Evolutionary conservation across 2,888 invertebrate genomes (phyloP), one percentile per base, ranked within the genome.

Genomic region (Lasioglossum malachurum): DNA sequence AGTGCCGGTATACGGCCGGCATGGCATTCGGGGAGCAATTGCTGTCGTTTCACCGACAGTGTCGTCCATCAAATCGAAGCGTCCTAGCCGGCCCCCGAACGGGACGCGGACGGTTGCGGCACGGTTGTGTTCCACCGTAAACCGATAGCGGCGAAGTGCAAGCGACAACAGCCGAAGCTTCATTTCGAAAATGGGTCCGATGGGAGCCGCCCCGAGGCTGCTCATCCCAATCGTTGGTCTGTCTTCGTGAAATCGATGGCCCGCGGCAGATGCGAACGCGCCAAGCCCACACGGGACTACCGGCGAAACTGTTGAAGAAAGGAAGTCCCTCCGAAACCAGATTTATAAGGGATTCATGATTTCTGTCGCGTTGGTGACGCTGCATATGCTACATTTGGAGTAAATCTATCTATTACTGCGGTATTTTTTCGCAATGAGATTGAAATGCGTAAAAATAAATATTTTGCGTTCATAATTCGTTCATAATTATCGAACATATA

Each of bases 41-140:
- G 78, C 71, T 79, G 71, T 72, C 73, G 82, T 82, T 71, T 46
- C 71, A 80, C 81, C 80, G 84, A 83, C 84, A 83, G 19, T 27
- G 79, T 85, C 83, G 75, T 84, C 76, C 72, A 80, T 90, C 84
- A 87, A 87, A 78, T 84, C 77, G 60, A 75, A 72, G 64, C 83
- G 44, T 60, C 44, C 74, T 46, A 27, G 46, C 69, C 64, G 27
- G 73, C 75, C 75, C 57, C 14, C 49, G 14, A 75, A 14, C 60
- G 74, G 75, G 75, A 80, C 83, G 35, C 46, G 67, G 78, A 75
- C 79, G 19, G 71, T 75, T 74, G 87, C 79, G 83, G 82, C 72
- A 38, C 73, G 73, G 10, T 69, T 60, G 80, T 80, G 80, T 80
- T 69, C 38, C 67, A 31, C 75, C 78, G 86, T 78, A 82, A 86